Evolutionary conservation across 2,113 vertebrate species (phyloP).

Genomic region (Ornithorhynchus anatinus): DNA sequence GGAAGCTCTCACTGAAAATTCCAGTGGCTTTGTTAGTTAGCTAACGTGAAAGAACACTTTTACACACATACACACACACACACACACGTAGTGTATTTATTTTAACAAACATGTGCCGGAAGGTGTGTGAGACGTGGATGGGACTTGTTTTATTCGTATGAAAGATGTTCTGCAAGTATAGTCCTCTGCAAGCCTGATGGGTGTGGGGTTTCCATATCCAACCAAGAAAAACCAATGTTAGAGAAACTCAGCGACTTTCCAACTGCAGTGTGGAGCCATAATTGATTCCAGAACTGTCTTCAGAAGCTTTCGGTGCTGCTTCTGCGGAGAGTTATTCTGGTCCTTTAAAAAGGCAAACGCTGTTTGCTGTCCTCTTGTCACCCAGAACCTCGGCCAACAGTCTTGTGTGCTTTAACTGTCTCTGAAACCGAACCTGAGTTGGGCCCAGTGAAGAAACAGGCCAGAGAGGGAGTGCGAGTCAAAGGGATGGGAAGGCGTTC

Average conservation of each 20-base stretch:
- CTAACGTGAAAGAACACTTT: neutral
- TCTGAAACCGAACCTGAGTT: neutral
- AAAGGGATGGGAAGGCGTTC: neutral
- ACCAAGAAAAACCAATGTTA: constrained; percentile 12
- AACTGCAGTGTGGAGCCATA: constrained; percentile 16
- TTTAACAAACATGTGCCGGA: constrained; percentile 5
- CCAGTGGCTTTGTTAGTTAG: neutral
- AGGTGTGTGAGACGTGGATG: neutral
- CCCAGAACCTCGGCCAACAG: neutral
- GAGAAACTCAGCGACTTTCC: constrained; percentile 28
- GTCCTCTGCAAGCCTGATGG: constrained; percentile 22
- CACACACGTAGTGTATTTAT: neutral
- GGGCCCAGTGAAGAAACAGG: neutral
- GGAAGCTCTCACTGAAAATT: neutral
- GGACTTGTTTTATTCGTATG: neutral
- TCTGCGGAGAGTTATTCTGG: constrained; percentile 13
- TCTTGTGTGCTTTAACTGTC: neutral
- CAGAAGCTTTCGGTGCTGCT: constrained; percentile 17
- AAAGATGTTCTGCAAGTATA: neutral
- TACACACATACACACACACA: neutral
- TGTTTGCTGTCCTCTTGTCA: constrained; percentile 4
- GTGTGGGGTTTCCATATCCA: constrained; percentile 23
- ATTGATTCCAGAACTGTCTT: constrained; percentile 16
- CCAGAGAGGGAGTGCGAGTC: rapidly evolving
- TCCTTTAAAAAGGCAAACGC: constrained; percentile 19